Conservation (phyloP, 2,888 invertebrate species). For the Eretmocerus hayati region DNA sequence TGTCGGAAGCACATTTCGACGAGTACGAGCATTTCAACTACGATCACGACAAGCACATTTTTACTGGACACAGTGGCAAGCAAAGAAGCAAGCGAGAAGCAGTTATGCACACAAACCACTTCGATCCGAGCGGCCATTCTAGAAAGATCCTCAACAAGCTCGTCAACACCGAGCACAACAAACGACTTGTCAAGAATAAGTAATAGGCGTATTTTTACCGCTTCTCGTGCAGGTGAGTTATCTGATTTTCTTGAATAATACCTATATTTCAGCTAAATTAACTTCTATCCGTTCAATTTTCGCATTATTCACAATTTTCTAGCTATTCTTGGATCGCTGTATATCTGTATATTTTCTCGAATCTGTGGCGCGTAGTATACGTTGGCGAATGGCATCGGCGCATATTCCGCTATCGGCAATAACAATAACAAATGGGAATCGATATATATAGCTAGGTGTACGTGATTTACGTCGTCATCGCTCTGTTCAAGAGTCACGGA, state of each 20-base stretch:
- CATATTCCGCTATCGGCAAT: too few species aligned
- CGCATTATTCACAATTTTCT: too few species aligned
- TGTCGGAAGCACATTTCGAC: conserved; percentile 82
- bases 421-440: too few species aligned
- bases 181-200: conserved; percentile 50
- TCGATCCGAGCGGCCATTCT: conserved; percentile 87
- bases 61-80: conserved; percentile 82
- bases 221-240: background rate
- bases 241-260: background rate
- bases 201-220: conserved; percentile 4
- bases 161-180: conserved; percentile 76
- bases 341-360: too few species aligned
- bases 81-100: conserved; percentile 86
- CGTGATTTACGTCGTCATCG: too few species aligned
- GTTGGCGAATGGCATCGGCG: too few species aligned
- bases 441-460: too few species aligned
- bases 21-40: conserved; percentile 93
- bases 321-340: too few species aligned
- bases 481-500: too few species aligned
- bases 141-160: conserved; percentile 84
- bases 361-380: too few species aligned
- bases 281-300: too few species aligned
- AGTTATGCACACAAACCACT: conserved; percentile 81
- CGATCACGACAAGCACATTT: conserved; percentile 84
- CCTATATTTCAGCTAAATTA: too few species aligned